A percentile compares a stretch with the other conserved stretches of the same genome.
phyloP scores from a whole-genome alignment of 1,140 invertebrate species.

The Danaus melanippus region DNA sequence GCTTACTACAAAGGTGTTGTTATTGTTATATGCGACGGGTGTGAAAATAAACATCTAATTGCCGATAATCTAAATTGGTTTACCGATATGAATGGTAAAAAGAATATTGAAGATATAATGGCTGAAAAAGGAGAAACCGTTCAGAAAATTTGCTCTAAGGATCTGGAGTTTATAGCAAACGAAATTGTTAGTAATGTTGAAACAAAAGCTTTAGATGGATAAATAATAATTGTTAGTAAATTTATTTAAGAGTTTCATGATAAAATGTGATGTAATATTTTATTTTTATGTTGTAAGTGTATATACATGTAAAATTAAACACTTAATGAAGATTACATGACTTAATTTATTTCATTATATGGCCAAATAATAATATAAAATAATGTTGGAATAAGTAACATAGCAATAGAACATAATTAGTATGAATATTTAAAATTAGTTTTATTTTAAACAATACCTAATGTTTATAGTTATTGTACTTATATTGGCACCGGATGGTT shows the following conservation, averaged over 20 bases:
- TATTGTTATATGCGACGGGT: conserved; percentile 88
- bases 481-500: conserved; percentile 57
- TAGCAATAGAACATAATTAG: conserved; percentile 17
- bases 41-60: conserved; percentile 90
- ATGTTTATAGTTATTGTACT: conserved; percentile 29
- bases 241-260: background rate
- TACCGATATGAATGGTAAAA: conserved; percentile 79
- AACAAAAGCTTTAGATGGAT: conserved; percentile 20
- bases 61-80: conserved; percentile 96
- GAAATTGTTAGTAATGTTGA: conserved; percentile 43
- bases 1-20: conserved; percentile 90
- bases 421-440: conserved; percentile 2
- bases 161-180: conserved; percentile 59
- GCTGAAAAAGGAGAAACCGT: conserved; percentile 87
- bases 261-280: conserved; percentile 13
- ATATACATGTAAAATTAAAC: conserved; percentile 1
- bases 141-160: conserved; percentile 64
- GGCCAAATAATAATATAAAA: conserved; percentile 29
- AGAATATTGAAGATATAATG: conserved; percentile 89
- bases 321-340: conserved; percentile 17
- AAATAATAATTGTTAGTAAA: conserved; percentile 13
- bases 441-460: conserved; percentile 16
- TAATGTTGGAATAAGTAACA: conserved; percentile 24
- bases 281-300: too few relatives aligned
- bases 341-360: conserved; percentile 34